Evolutionary conservation across 2,113 vertebrate genomes (phyloP), one percentile per base, ranked within the genome.

Genomic region (Nibea albiflora): DNA sequence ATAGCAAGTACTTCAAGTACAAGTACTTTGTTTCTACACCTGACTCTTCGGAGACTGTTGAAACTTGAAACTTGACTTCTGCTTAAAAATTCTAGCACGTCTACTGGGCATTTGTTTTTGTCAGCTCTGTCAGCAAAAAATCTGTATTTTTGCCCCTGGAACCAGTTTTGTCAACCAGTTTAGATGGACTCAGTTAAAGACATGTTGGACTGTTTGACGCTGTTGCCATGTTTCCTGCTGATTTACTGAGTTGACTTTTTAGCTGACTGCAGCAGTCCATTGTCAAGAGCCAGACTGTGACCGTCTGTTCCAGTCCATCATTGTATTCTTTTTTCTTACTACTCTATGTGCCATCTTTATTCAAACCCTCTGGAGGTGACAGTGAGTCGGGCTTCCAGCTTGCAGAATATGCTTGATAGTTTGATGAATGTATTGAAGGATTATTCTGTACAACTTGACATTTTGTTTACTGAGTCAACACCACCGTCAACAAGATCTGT

Each of bases 161-260:
- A 85, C 76, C 58, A 69, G 72, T 89, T 92, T 86, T 92, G 81
- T 88, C 78, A 71, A 76, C 76, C 67, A 76, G 60, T 90, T 89
- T 72, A 61, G 65, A 88, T 83, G 49, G 22, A 83, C 63, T 77
- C 28, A 26, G 78, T 89, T 91, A 74, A 92, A 86, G 77, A 82
- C 17, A 56, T 63, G 61, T 62, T 42, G 49, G 77, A 81, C 65
- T 76, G 82, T 90, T 85, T 89, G 83, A 92, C 80, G 68, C 50
- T 57, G 80, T 64, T 91, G 83, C 87, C 88, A 90, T 86, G 66
- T 82, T 88, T 91, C 85, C 85, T 70, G 75, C 88, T 91, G 87
- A 88, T 89, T 88, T 89, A 88, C 85, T 74, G 56, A 76, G 88
- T 87, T 87, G 77, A 88, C 85, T 89, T 90, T 92, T 88, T 88